Evolutionary conservation across 2,888 invertebrate species (phyloP).

Genomic region (Drosophila meridiana): DNA sequence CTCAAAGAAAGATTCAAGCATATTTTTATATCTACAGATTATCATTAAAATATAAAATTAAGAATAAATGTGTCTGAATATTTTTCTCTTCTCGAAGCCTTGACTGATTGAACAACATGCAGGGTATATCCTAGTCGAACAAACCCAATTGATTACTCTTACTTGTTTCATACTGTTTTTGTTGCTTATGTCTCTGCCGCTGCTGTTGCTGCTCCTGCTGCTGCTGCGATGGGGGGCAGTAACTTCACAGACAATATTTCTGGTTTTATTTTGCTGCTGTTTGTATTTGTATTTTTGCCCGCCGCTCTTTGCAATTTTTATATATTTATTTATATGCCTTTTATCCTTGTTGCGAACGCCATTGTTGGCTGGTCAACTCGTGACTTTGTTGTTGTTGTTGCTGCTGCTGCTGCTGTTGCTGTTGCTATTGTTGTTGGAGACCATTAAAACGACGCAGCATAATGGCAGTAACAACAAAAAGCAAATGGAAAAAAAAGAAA

Average conservation of each 20-base stretch:
- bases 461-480: conserved; percentile 71
- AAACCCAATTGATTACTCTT: no score
- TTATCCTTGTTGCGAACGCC: conserved; percentile 70
- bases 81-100: background rate
- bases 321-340: conserved; percentile 78
- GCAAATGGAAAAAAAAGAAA: conserved; percentile 43
- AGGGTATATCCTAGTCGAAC: background rate
- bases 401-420: conserved; percentile 17
- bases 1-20: no score
- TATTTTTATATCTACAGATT: no score
- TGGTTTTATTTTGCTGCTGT: conserved; percentile 13
- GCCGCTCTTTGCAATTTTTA: conserved; percentile 65
- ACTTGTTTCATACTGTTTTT: conserved; percentile 31
- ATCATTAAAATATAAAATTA: no score
- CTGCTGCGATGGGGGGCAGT: conserved; percentile 44
- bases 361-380: conserved; percentile 66
- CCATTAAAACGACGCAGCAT: conserved; percentile 82
- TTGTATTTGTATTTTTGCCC: conserved; percentile 23
- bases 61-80: no score
- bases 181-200: conserved; percentile 27
- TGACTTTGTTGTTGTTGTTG: conserved; percentile 54
- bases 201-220: conserved; percentile 38
- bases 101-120: background rate
- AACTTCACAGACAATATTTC: conserved; percentile 74
- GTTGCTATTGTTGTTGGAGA: conserved; percentile 53